Evolutionary conservation across 2,888 invertebrate species (phyloP).

Genomic region (Masnerella sp.): DNA sequence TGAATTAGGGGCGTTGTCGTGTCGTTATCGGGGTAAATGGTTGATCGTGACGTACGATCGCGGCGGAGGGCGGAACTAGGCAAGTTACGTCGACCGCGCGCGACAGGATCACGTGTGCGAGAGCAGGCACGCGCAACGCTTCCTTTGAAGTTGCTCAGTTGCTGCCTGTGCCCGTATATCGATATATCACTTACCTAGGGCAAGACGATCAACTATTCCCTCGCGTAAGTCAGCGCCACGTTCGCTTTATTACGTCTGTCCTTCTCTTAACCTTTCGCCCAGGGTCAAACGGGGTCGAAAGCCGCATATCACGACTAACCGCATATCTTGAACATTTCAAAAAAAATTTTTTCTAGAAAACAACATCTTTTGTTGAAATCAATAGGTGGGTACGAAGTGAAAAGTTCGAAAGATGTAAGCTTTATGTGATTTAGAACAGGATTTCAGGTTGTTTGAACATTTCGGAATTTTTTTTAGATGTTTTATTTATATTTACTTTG

Average conservation of each 20-base stretch:
- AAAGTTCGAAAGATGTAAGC: too few relatives aligned
- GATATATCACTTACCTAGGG: conserved; percentile 67
- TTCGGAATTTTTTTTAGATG: too few relatives aligned
- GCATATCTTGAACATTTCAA: too few relatives aligned
- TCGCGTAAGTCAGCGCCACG: conserved; percentile 44
- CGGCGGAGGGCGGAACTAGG: conserved; percentile 58
- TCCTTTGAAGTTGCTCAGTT: conserved; percentile 65
- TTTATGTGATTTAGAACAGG: too few relatives aligned
- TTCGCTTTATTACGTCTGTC: conserved; percentile 25
- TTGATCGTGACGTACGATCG: conserved; percentile 62
- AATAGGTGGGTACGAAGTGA: too few relatives aligned
- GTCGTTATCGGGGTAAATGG: conserved; percentile 61
- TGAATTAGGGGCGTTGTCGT: conserved; percentile 63
- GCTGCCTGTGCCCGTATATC: conserved; percentile 62
- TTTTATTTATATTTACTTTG: too few relatives aligned
- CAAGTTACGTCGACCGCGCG: conserved; percentile 60
- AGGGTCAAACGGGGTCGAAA: conserved; percentile 65
- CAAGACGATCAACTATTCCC: conserved; percentile 61
- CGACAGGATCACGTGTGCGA: conserved; percentile 61
- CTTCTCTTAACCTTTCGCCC: conserved; percentile 37
- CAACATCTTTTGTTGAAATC: too few relatives aligned
- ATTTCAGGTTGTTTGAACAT: too few relatives aligned
- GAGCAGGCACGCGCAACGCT: conserved; percentile 57
- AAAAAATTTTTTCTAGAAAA: too few relatives aligned
- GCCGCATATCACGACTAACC: conserved; percentile 52